Conservation (phyloP, 2,113 vertebrate genomes). For the Dromaius novaehollandiae region DNA sequence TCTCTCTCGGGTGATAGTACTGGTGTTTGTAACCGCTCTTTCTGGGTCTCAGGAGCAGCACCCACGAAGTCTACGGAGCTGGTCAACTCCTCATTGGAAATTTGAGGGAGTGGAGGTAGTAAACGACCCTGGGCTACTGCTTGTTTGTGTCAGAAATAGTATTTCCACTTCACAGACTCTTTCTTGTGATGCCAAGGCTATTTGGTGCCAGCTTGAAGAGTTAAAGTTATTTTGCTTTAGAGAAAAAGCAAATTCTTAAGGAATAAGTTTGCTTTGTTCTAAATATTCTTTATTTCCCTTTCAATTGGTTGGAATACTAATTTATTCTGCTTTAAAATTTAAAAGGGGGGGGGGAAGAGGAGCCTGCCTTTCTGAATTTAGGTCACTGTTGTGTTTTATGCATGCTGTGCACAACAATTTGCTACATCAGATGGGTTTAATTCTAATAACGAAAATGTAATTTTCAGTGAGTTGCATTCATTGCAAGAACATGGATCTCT, state of each 20-base stretch:
- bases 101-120: not conserved
- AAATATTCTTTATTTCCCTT: not conserved
- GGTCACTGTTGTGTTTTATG: not conserved
- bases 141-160: not conserved
- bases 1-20: not conserved
- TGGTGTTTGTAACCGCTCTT: not conserved
- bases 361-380: not conserved
- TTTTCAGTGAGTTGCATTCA: not conserved
- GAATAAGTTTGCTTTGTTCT: not conserved
- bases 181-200: not conserved
- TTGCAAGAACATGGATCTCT: not conserved
- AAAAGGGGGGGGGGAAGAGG: not conserved
- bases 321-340: not conserved
- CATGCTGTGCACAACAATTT: not conserved
- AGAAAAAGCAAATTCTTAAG: not conserved
- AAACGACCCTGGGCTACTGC: not conserved
- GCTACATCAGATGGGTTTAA: not conserved
- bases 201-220: not conserved
- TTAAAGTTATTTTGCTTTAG: not conserved
- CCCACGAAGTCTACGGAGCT: not conserved
- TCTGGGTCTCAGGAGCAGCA: not conserved
- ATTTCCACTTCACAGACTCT: not conserved
- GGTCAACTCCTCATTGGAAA: not conserved
- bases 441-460: not conserved
- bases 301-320: not conserved